Base-by-base conservation (phyloP, 2,888 invertebrate genomes). In the Lycia hirtaria region DNA sequence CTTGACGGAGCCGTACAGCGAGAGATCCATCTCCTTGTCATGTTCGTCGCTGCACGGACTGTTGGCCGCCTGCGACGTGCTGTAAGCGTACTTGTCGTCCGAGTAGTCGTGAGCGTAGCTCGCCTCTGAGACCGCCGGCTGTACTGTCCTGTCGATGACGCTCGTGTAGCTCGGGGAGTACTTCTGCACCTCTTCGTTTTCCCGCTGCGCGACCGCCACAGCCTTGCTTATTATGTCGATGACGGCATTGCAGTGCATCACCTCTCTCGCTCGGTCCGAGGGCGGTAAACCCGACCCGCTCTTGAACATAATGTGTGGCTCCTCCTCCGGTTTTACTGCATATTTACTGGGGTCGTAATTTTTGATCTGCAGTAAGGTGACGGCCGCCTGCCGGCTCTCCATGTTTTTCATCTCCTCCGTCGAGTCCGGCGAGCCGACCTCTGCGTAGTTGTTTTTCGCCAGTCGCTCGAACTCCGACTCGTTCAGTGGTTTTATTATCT, bases 221-320 rank as follows among this genome's bases (percentile, higher is more conserved):
- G 92, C 92, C 73, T 92, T 92, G 70, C 86, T 92, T 76, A 92
- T 88, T 59, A 92, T 92, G 78, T 92, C 92, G 75, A 92, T 87
- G 73, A 92, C 88, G 59, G 93, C 92, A 69, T 90, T 92, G 69
- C 92, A 91, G 74, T 92, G 92, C 88, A 92, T 87, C 69, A 88
- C 92, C 76, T 92, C 92, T 67, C 87, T 81, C 70, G 93, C 90
- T 73, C 92, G 81, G 72, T 93, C 93, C 37, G 93, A 85, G 57
- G 93, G 92, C 72, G 93, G 93, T 69, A 93, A 86, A 72, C 93
- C 90, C 70, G 93, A 93, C 65, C 93, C 93, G 68, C 90, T 93
- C 78, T 93, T 94, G 78, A 93, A 94, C 79, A 91, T 91, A 69
- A 94, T 93, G 72, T 93, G 93, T 37, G 93, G 93, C 56, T 86